A percentile compares a stretch with the other conserved stretches of the same genome.
Conservation (phyloP, 2,113 vertebrate genomes). For the Solenodon paradoxus region DNA sequence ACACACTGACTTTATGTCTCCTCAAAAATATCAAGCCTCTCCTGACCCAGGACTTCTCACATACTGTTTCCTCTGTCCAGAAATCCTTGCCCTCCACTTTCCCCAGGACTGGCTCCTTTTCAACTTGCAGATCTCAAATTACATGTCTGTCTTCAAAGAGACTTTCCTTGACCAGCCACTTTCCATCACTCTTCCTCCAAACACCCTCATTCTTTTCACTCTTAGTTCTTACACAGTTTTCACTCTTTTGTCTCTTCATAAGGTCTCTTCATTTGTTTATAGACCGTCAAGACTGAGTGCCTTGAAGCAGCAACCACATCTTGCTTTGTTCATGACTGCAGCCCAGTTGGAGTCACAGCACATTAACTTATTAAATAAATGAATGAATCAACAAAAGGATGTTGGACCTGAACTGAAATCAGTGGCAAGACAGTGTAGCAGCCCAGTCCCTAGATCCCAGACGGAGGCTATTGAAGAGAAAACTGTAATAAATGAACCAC, state of each 20-base stretch:
- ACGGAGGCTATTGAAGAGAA: not conserved
- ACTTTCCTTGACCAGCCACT: not conserved
- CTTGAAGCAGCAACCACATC: not conserved
- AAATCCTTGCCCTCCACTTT: not conserved
- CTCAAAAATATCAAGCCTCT: not conserved
- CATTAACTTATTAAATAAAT: not conserved
- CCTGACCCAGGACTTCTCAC: not conserved
- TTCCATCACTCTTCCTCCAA: not conserved
- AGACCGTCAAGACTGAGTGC: not conserved
- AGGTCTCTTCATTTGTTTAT: not conserved
- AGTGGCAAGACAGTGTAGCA: not conserved
- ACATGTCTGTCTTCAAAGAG: not conserved
- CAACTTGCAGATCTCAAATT: not conserved
- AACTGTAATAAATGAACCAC: conserved; percentile 8
- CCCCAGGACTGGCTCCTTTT: not conserved
- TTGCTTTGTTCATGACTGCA: not conserved
- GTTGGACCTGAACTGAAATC: not conserved
- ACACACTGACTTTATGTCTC: not conserved
- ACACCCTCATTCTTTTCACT: not conserved
- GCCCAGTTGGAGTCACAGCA: not conserved
- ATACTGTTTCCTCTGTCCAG: not conserved
- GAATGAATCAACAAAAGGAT: not conserved
- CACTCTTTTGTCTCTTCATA: not conserved
- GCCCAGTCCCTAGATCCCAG: not conserved
- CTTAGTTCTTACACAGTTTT: not conserved